Conservation (phyloP, 1,140 invertebrate genomes). For the Sarcophaga peregrina region DNA sequence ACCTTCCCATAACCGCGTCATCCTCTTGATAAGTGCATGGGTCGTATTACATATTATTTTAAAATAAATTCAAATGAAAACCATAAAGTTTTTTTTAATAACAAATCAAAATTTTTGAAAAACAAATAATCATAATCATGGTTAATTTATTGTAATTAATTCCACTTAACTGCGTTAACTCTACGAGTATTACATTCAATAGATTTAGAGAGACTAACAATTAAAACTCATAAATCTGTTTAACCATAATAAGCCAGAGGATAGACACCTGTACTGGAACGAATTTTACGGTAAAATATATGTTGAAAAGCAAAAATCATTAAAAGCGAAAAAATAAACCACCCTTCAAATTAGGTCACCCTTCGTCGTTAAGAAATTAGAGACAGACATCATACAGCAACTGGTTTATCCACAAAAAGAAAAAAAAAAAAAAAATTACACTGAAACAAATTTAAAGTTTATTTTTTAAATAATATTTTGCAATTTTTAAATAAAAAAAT, state of each 20-base stretch:
- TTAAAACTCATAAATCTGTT: conserved; percentile 12
- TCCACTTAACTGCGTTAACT: conserved; percentile 10
- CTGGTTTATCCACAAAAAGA: not conserved
- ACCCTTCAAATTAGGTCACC: conserved; percentile 21
- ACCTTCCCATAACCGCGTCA: too few species aligned
- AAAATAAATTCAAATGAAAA: not conserved
- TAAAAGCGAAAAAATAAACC: conserved; percentile 15
- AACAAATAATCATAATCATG: conserved; percentile 22
- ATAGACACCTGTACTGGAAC: conserved; percentile 16
- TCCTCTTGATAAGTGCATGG: too few species aligned
- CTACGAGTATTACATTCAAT: not conserved
- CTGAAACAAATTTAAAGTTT: not conserved
- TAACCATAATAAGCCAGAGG: not conserved
- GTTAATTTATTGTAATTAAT: conserved; percentile 21
- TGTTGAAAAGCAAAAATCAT: conserved; percentile 10
- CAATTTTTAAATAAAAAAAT: not conserved
- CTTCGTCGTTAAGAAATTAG: not conserved
- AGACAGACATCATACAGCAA: not conserved
- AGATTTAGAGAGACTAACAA: not conserved
- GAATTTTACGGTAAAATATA: not conserved
- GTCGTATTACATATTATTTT: too few species aligned
- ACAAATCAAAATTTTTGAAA: not conserved
- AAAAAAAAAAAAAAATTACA: not conserved
- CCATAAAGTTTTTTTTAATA: not conserved
- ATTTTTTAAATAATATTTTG: not conserved